phyloP scores from a whole-genome alignment of 92 coral and sea anemone genomes.

The Galaxea fascicularis region DNA sequence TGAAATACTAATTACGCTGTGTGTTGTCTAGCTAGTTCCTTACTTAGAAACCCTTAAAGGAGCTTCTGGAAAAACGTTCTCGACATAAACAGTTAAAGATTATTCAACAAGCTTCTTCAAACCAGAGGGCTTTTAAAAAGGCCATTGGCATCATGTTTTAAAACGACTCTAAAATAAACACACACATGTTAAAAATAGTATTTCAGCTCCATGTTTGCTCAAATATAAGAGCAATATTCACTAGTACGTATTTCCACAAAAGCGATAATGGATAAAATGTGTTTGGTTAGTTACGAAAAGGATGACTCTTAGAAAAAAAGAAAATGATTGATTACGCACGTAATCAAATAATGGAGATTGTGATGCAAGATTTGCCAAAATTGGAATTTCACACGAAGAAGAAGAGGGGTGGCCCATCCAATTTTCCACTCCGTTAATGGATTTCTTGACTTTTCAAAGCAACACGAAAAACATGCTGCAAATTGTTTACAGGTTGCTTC shows the following conservation, averaged over 20 bases:
- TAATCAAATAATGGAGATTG: slow-evolving; percentile 19
- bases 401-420: neutral
- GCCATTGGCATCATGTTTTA: neutral
- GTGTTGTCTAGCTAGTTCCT: slow-evolving; percentile 13
- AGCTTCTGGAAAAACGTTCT: neutral
- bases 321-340: neutral
- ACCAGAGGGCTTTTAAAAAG: neutral
- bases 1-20: slow-evolving; percentile 11
- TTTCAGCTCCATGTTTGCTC: neutral
- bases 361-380: neutral
- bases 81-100: neutral
- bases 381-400: slow-evolving; percentile 8
- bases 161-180: neutral
- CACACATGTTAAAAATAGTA: neutral
- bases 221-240: neutral
- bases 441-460: slow-evolving; percentile 32
- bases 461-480: neutral
- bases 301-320: neutral
- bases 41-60: neutral
- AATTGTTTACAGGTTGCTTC: neutral
- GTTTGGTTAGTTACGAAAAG: slow-evolving; percentile 4
- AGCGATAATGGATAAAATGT: slow-evolving; percentile 1
- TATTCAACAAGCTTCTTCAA: neutral
- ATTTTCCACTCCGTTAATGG: neutral
- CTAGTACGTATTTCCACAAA: neutral